Base-by-base conservation (phyloP, 2,888 invertebrate genomes). In the Dryomyza anilis region DNA sequence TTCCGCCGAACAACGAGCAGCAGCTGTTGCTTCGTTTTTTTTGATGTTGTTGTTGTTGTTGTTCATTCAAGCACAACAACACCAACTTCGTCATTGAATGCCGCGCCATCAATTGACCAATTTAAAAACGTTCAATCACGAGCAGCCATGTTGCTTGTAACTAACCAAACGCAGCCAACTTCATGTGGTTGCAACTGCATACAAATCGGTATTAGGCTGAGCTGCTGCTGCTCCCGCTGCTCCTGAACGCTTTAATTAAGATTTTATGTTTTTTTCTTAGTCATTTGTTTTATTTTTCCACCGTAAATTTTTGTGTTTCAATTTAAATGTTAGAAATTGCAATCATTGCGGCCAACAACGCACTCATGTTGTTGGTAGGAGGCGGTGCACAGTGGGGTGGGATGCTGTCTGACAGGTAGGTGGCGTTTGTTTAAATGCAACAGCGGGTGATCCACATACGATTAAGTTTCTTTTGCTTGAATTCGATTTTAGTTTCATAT, bases 121-220 rank as follows among this genome's bases (percentile, higher is more conserved):
- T 59, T 59, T 59, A 59, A 59, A 59, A 59, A 33, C 39, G 39
- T 60, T 52, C 60, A 36, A 50, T 60, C 60, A 60, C 39, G n/a
- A 36, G 16, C 16, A 16, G 3, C 19, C 30, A 46, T 16, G 27
- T 43, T 25, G 2, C 30, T n/a, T n/a, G n/a, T n/a, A n/a, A n/a
- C n/a, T n/a, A n/a, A n/a, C n/a, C n/a, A n/a, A n/a, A n/a, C n/a
- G n/a, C n/a, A n/a, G n/a, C n/a, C n/a, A n/a, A n/a, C n/a, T n/a
- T n/a, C 23, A 46, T 19, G 46, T 46, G 21, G 4, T 46, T 12
- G 46, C 8, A 21, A 46, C 10, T 46, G 16, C 23, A 21, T 46
- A 3, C 4, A 23, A 10, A 46, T n/a, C n/a, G n/a, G n/a, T n/a
- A n/a, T n/a, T n/a, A n/a, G n/a, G n/a, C n/a, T n/a, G n/a, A n/a